Conservation (phyloP, 2,888 invertebrate genomes). For the Scelioninae gen. 1 region DNA sequence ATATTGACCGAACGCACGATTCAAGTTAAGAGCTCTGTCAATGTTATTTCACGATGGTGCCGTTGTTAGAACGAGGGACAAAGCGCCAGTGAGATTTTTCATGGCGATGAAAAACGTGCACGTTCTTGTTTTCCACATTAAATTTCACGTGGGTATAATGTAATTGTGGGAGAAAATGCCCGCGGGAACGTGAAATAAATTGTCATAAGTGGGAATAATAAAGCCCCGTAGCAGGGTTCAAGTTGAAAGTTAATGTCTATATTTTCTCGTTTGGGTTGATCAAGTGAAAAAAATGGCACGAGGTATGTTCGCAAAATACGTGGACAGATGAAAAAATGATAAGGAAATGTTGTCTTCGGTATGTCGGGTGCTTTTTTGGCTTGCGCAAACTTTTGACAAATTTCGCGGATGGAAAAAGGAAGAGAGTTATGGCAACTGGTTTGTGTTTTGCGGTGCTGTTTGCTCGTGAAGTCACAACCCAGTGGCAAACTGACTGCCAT, state of each 20-base stretch:
- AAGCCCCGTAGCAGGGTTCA: conserved; percentile 9
- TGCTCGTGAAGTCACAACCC: neutral
- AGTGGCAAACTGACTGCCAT: neutral
- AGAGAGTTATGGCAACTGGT: neutral
- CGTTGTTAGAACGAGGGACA: neutral
- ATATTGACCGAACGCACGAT: conserved; percentile 51
- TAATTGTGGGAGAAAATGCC: conserved; percentile 17
- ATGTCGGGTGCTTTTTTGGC: neutral
- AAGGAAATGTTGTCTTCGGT: conserved; percentile 17
- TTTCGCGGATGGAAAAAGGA: neutral
- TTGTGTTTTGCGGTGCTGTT: neutral
- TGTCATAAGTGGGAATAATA: conserved; percentile 51
- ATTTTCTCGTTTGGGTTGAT: conserved; percentile 54
- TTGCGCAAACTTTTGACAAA: neutral
- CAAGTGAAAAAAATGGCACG: conserved; percentile 44
- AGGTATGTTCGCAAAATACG: no score
- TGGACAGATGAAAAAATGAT: conserved; percentile 26
- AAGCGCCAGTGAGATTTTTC: neutral
- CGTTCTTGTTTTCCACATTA: conserved; percentile 4
- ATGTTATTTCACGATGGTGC: conserved; percentile 39
- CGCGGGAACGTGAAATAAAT: conserved; percentile 45
- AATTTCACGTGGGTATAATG: conserved; percentile 27
- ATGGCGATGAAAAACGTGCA: neutral
- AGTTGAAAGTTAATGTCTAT: conserved; percentile 62
- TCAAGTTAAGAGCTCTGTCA: conserved; percentile 62